Conservation (phyloP, 64 coral and sea anemone genomes). For the Acropora tenuis region DNA sequence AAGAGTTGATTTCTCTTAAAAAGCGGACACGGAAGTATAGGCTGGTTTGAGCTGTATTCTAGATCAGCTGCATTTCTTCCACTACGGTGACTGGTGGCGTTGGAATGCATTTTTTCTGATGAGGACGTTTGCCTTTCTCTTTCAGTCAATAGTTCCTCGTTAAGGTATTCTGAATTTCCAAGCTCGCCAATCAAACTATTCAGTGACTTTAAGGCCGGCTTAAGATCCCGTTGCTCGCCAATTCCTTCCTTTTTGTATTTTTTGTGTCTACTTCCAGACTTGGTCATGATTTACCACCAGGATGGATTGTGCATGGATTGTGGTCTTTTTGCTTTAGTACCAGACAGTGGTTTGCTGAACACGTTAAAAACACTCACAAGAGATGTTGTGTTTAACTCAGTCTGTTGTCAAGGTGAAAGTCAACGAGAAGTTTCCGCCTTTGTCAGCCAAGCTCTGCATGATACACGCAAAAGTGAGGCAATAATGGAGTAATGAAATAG, state of each 20-base stretch:
- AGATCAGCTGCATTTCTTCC: neutral
- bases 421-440: neutral
- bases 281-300: neutral
- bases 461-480: neutral
- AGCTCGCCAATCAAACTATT: constrained; percentile 7
- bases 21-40: neutral
- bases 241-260: neutral
- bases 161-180: constrained; percentile 18
- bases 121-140: neutral
- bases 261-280: neutral
- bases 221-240: neutral
- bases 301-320: too few species aligned
- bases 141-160: neutral
- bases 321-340: too few species aligned
- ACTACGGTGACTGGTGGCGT: neutral
- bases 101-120: neutral
- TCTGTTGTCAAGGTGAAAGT: neutral
- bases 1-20: neutral
- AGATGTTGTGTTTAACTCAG: neutral
- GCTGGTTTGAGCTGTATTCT: neutral
- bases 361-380: neutral
- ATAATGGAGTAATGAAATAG: neutral
- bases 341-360: neutral
- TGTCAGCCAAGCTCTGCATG: constrained; percentile 21
- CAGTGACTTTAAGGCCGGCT: neutral